Evolutionary conservation across 2,888 invertebrate genomes (phyloP), one percentile per base, ranked within the genome.

Genomic region (Pegoplata infirma): DNA sequence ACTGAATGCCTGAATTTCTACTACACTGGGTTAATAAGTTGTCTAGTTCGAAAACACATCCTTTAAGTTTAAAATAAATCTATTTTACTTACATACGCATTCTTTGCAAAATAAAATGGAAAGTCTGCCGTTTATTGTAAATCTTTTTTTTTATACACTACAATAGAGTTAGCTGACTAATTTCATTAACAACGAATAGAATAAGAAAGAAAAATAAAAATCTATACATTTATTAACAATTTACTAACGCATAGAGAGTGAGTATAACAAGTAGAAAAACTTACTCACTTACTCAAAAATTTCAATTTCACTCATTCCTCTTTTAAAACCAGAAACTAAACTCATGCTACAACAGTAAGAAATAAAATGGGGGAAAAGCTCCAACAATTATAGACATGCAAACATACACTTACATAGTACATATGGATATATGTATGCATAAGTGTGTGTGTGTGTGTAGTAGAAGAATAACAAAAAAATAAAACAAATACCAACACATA

Each of bases 371-470:
- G 32, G 23, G 28, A 36, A 74, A 61, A 59, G 44, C 73, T 66
- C 21, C 23, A 74, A 67, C 36, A 74, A 66, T 51, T 66, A 74
- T 10, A 14, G 55, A 32, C 19, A 56, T 28, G 19, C 23, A 56
- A 2, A 12, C 47, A 61, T n/a, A 17, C 10, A 53, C 17, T 14
- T 28, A 66, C 8, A 28, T 10, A 49, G n/a, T n/a, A n/a, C n/a
- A n/a, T n/a, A n/a, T n/a, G n/a, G n/a, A n/a, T n/a, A n/a, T n/a
- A n/a, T n/a, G n/a, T n/a, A n/a, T n/a, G n/a, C n/a, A n/a, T n/a
- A n/a, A n/a, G n/a, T n/a, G n/a, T n/a, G n/a, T n/a, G n/a, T n/a
- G n/a, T n/a, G n/a, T n/a, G n/a, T n/a, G n/a, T n/a, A n/a, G n/a
- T n/a, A n/a, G n/a, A n/a, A 40, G 36, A 40, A n/a, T n/a, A n/a